phyloP scores from a whole-genome alignment of 2,113 vertebrate genomes.

The Smithornis capensis region DNA sequence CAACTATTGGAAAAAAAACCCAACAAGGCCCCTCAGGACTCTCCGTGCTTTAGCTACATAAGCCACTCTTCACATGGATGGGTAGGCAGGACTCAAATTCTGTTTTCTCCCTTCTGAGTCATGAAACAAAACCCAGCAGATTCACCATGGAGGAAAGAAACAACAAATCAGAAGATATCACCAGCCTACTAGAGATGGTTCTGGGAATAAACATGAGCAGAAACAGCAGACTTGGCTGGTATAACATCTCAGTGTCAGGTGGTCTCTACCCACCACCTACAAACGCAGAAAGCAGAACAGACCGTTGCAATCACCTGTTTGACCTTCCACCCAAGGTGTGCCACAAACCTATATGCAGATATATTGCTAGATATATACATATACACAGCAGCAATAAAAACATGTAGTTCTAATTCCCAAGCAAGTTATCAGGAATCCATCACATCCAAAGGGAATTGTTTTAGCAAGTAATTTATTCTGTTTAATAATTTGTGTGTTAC shows the following conservation, averaged over 20 bases:
- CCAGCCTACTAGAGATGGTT: background rate
- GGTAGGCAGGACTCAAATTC: background rate
- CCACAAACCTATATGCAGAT: background rate
- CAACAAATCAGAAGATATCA: background rate
- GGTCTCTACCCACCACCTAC: background rate
- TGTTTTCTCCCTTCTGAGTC: background rate
- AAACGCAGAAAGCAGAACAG: background rate
- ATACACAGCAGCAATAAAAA: background rate
- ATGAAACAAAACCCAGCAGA: background rate
- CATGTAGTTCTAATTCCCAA: background rate
- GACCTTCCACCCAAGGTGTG: background rate
- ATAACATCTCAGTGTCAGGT: background rate
- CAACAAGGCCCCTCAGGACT: background rate
- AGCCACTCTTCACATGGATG: background rate
- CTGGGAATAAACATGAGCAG: background rate
- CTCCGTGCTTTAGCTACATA: background rate
- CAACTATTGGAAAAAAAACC: background rate
- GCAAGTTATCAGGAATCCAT: background rate
- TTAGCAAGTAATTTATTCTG: background rate
- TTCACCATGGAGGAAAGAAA: background rate
- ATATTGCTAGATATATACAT: background rate
- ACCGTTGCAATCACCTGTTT: background rate
- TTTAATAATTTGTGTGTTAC: background rate
- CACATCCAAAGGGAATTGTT: background rate
- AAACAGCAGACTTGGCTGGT: background rate